A percentile compares a stretch with the other conserved stretches of the same genome.
These are phyloP conservation scores for Cotesia glomerata DNA, from an alignment of 1,140 invertebrate species.

Conservation along the genomic window DNA sequence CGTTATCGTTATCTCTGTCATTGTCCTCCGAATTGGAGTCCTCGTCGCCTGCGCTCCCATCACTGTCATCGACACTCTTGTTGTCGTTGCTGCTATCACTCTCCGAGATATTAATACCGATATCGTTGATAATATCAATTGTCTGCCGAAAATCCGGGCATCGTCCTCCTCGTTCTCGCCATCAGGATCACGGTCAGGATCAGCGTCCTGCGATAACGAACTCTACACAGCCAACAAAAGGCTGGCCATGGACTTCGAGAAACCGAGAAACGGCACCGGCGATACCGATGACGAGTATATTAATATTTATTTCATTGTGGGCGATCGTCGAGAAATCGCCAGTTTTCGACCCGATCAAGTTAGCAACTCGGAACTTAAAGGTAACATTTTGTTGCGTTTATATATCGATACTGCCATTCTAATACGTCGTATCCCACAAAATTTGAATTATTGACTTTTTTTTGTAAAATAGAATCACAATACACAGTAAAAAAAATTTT, in stretches of 20 bases:
- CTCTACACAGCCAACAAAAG: slow-evolving; percentile 36
- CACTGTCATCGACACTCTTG: neutral
- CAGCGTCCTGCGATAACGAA: neutral
- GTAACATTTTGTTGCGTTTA: slow-evolving; percentile 26
- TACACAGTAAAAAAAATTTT: too few relatives aligned
- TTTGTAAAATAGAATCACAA: too few relatives aligned
- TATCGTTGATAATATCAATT: neutral
- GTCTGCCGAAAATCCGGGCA: neutral
- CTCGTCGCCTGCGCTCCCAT: neutral
- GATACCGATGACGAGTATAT: slow-evolving; percentile 51
- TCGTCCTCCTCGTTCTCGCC: neutral
- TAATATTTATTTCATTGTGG: slow-evolving; percentile 63
- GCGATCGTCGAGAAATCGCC: slow-evolving; percentile 62
- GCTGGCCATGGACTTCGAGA: slow-evolving; percentile 57
- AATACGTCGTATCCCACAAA: too few relatives aligned
- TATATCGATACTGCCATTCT: too few relatives aligned
- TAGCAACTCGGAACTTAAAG: slow-evolving; percentile 58
- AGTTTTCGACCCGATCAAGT: slow-evolving; percentile 62
- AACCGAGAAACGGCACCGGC: slow-evolving; percentile 55
- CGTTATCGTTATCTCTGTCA: neutral
- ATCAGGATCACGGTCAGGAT: neutral
- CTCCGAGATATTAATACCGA: neutral
- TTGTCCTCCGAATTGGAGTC: neutral
- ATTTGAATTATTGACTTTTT: too few relatives aligned
- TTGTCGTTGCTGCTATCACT: neutral